Evolutionary conservation across 2,113 vertebrate genomes (phyloP), one percentile per base, ranked within the genome.

Genomic region (Echinops telfairi): DNA sequence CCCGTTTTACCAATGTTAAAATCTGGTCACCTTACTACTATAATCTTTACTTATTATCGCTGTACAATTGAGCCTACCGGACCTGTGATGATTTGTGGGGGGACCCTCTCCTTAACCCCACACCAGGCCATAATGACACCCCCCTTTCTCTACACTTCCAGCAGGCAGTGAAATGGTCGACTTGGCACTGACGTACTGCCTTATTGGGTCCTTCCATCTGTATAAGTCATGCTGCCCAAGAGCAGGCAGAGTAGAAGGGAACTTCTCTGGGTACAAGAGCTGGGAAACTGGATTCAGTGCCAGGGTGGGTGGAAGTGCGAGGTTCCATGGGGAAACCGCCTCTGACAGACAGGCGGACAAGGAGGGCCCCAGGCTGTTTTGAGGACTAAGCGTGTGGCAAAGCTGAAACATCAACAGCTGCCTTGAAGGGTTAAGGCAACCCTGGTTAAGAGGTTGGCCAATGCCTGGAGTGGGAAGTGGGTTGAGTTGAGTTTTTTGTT

Each of bases 101-200:
- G n/a, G n/a, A n/a, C n/a, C n/a, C n/a, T n/a, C n/a, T n/a, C n/a
- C n/a, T n/a, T n/a, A n/a, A n/a, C n/a, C n/a, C n/a, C n/a, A n/a
- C n/a, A n/a, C 17, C 12, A 17, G 8, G 12, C 31, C 14, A 10
- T 0, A 0, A 20, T 15, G 6, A 25, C 16, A 22, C 31, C 9
- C 33, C 5, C 78, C 40, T 27, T 20, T 85, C 47, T 66, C 11
- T 12, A 20, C 6, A 6, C 40, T 31, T 9, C 7, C 57, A 22
- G 57, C 31, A 25, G 62, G 23, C 73, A 66, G 14, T 14, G n/a
- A 40, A 40, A 53, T 53, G 47, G 47, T 11, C 12, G 10, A 53
- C 47, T 53, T 53, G 47, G 47, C 47, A 53, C 47, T 40, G 57
- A 7, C 7, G 70, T 16, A 73, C 71, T 29, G 33, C 25, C 3